Conservation (phyloP, 2,797 vertebrate species). For the Pelodytes ibericus region DNA sequence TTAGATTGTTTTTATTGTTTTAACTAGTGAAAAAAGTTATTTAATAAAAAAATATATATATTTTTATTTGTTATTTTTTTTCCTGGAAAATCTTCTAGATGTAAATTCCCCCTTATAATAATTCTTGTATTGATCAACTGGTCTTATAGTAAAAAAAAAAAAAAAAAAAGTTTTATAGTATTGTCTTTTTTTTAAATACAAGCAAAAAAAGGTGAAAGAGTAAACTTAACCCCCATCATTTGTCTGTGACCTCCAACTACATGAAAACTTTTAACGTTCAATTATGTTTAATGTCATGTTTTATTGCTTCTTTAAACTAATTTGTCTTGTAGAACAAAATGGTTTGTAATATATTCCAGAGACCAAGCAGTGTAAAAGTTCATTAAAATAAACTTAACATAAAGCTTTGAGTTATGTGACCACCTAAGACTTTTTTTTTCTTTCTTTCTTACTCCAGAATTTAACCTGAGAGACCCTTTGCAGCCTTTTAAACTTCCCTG, state of each 20-base stretch:
- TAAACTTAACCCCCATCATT: constrained; percentile 60
- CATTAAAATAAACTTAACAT: constrained; percentile 65
- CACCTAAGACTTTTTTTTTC: constrained; percentile 52
- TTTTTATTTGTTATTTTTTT: too few species aligned
- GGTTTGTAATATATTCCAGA: constrained; percentile 68
- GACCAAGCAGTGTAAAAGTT: constrained; percentile 63
- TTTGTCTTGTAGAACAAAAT: constrained; percentile 65
- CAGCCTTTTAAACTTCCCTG: constrained; percentile 47
- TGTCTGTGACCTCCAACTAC: constrained; percentile 62
- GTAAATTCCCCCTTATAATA: too few species aligned
- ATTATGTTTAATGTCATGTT: constrained; percentile 64
- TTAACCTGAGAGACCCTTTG: constrained; percentile 47
- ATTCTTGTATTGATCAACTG: too few species aligned
- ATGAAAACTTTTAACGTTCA: constrained; percentile 65
- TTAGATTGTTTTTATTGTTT: too few species aligned
- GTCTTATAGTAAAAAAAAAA: background rate
- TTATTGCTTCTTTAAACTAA: constrained; percentile 71
- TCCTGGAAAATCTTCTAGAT: too few species aligned
- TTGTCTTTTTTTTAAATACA: constrained; percentile 1
- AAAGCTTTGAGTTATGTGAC: constrained; percentile 60
- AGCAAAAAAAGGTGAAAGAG: background rate
- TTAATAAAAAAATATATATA: too few species aligned
- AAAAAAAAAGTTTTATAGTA: background rate
- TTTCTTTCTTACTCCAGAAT: constrained; percentile 45
- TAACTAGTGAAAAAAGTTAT: too few species aligned